A percentile compares a stretch with the other conserved stretches of the same genome.
phyloP scores from a whole-genome alignment of 1,140 invertebrate genomes.

The Coelopa frigida region DNA sequence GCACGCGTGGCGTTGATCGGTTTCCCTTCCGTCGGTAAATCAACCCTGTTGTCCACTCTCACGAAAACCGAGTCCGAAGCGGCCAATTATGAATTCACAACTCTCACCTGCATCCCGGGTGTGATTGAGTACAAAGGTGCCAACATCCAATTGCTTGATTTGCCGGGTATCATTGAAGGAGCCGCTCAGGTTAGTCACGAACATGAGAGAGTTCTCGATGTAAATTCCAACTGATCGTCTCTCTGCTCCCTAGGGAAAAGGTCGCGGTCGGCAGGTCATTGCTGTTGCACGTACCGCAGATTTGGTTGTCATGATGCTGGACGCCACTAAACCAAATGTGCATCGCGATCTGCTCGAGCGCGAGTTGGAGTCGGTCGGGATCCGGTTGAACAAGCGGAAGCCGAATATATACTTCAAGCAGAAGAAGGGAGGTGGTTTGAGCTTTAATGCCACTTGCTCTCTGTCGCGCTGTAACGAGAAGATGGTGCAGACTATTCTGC shows the following conservation, averaged over 20 bases:
- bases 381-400: slow-evolving; percentile 86
- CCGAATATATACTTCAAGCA: slow-evolving; percentile 99
- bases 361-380: slow-evolving; percentile 94
- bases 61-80: slow-evolving; percentile 87
- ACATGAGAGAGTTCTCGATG: neutral
- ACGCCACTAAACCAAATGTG: slow-evolving; percentile 94
- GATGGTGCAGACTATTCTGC: slow-evolving; percentile 95
- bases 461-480: slow-evolving; percentile 95
- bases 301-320: slow-evolving; percentile 97
- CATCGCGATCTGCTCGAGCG: slow-evolving; percentile 83
- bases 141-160: slow-evolving; percentile 95
- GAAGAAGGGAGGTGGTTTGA: slow-evolving; percentile 96
- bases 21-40: slow-evolving; percentile 96
- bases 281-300: slow-evolving; percentile 95
- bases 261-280: slow-evolving; percentile 82
- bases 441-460: slow-evolving; percentile 95
- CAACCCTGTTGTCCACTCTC: slow-evolving; percentile 85
- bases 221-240: slow-evolving; percentile 30
- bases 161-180: slow-evolving; percentile 96
- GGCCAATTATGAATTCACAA: slow-evolving; percentile 98
- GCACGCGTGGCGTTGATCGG: slow-evolving; percentile 96
- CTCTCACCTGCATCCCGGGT: slow-evolving; percentile 97
- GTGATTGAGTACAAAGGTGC: slow-evolving; percentile 97
- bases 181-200: slow-evolving; percentile 73
- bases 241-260: slow-evolving; percentile 60